A percentile compares a stretch with the other conserved stretches of the same genome.
These are phyloP conservation scores for Cyanocitta stelleri DNA, from an alignment of 2,113 vertebrate species.

Conservation along the genomic window DNA sequence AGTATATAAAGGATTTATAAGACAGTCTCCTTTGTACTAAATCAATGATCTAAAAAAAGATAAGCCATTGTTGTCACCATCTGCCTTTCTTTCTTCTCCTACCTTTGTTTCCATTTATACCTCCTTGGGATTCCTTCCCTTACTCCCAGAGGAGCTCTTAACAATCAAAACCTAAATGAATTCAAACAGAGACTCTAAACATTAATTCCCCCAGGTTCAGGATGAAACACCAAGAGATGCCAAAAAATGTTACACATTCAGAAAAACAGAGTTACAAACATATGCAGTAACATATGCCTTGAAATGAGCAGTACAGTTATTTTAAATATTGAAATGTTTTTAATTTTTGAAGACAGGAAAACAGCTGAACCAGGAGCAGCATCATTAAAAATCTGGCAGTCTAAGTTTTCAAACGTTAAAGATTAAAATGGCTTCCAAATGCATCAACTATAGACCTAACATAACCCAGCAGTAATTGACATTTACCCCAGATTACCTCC, in stretches of 20 bases:
- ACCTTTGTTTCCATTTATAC: not conserved
- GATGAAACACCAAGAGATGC: not conserved
- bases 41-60: not conserved
- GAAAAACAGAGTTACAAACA: not conserved
- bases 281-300: conserved; percentile 4
- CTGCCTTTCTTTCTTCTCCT: not conserved
- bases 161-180: not conserved
- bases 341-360: not conserved
- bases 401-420: not conserved
- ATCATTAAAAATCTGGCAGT: not conserved
- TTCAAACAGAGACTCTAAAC: not conserved
- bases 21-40: not conserved
- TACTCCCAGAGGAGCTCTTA: not conserved
- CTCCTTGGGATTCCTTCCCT: not conserved
- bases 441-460: not conserved
- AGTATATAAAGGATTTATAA: not conserved
- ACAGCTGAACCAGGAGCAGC: not conserved
- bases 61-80: not conserved
- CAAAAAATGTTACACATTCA: not conserved
- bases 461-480: not conserved
- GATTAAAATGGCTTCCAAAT: not conserved
- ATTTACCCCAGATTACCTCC: not conserved
- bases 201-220: not conserved
- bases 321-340: conserved; percentile 17
- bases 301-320: conserved; percentile 21